Evolutionary conservation across 2,797 vertebrate genomes (phyloP).

Genomic region (Nyctibius grandis): DNA sequence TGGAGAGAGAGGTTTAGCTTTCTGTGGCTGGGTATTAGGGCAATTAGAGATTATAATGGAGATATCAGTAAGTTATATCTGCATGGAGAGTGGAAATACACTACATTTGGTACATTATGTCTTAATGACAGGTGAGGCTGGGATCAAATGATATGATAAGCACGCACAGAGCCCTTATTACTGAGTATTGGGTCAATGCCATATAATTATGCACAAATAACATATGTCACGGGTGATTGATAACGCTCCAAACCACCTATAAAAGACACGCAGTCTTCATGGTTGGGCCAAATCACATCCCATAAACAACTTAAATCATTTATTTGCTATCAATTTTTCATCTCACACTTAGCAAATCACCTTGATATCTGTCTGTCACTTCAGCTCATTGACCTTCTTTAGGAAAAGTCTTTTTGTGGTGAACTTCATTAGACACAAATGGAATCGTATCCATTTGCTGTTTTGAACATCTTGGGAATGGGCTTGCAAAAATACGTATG

Average conservation of each 20-base stretch:
- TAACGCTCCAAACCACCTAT: neutral
- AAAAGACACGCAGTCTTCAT: neutral
- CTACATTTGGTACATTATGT: neutral
- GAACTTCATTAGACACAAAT: neutral
- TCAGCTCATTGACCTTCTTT: neutral
- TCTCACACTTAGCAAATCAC: neutral
- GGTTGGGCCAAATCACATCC: neutral
- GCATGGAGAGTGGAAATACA: neutral
- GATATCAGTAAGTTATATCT: neutral
- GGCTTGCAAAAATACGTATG: neutral
- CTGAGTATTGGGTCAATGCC: neutral
- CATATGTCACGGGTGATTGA: neutral
- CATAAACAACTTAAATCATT: neutral
- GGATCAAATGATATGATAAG: neutral
- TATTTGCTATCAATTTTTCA: neutral
- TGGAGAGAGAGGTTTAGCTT: neutral
- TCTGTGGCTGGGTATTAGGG: neutral
- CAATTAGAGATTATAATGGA: neutral
- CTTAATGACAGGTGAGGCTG: neutral
- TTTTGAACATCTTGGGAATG: neutral
- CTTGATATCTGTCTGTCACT: slow-evolving; percentile 18
- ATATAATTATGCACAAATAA: neutral
- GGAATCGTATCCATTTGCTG: neutral
- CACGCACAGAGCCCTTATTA: neutral
- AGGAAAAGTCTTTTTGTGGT: neutral